phyloP scores from a whole-genome alignment of 2,888 invertebrate species.

The Drosophila imparisetae region DNA sequence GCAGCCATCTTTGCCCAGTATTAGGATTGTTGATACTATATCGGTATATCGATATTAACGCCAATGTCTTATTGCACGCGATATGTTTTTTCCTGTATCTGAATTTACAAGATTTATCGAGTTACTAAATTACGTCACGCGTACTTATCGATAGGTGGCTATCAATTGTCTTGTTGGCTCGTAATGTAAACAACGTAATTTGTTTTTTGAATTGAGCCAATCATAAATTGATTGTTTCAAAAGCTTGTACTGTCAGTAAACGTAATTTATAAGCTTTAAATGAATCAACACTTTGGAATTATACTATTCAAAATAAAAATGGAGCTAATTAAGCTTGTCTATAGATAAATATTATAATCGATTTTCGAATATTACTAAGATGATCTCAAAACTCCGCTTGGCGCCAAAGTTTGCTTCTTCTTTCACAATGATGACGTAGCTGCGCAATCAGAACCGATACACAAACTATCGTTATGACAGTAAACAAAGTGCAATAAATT shows the following conservation, averaged over 20 bases:
- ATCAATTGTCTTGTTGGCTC: background rate
- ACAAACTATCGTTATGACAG: background rate
- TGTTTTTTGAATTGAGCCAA: background rate
- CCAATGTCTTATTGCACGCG: conserved; percentile 5
- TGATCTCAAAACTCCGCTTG: background rate
- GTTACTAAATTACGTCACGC: background rate
- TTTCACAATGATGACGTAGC: background rate
- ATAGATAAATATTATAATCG: too few relatives aligned
- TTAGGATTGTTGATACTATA: conserved; percentile 55
- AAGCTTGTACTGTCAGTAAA: background rate
- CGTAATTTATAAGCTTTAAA: background rate
- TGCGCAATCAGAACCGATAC: background rate
- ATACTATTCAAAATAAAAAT: background rate
- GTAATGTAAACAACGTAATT: conserved; percentile 6
- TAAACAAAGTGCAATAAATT: background rate
- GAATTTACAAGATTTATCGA: conserved; percentile 30
- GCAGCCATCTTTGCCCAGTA: conserved; percentile 61
- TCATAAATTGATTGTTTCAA: background rate
- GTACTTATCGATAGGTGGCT: conserved; percentile 21
- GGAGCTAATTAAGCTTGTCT: background rate
- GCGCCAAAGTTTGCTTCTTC: conserved; percentile 13
- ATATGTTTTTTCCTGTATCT: conserved; percentile 1
- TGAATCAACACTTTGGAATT: background rate
- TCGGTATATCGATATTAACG: conserved; percentile 42
- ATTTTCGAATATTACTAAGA: background rate